Evolutionary conservation across 2,113 vertebrate species (phyloP).

Genomic region (Callionymus lyra): DNA sequence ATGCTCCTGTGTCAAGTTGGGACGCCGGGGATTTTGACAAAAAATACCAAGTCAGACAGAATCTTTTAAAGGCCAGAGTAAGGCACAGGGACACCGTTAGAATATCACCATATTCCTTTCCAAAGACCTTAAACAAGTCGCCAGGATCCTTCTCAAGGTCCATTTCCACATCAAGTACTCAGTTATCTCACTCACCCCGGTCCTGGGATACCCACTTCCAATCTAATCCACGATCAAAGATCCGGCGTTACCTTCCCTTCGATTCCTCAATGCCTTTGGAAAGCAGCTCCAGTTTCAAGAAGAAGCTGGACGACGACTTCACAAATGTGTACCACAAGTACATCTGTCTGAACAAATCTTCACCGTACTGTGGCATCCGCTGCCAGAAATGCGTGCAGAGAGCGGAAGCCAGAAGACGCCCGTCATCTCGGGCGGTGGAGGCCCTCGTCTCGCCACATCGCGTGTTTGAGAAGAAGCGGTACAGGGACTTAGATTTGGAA

Average conservation of each 20-base stretch:
- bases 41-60: constrained; percentile 23
- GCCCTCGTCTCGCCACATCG: constrained; percentile 63
- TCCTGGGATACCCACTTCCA: constrained; percentile 7
- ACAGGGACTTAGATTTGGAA: constrained; percentile 23
- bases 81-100: constrained; percentile 3
- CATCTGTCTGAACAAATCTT: constrained; percentile 40
- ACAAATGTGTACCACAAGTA: constrained; percentile 56
- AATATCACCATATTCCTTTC: constrained; percentile 15
- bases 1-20: not conserved
- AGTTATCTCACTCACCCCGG: constrained; percentile 2
- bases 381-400: constrained; percentile 38
- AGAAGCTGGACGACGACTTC: constrained; percentile 51
- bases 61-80: constrained; percentile 26
- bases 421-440: constrained; percentile 29
- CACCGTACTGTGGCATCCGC: constrained; percentile 1
- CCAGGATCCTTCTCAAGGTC: constrained; percentile 2
- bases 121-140: constrained; percentile 17
- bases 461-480: constrained; percentile 47
- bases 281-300: not conserved
- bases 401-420: constrained; percentile 3
- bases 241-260: constrained; percentile 20
- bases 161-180: constrained; percentile 1
- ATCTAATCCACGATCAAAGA: not conserved
- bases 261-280: constrained; percentile 8
- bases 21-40: constrained; percentile 6